Evolutionary conservation across 2,113 vertebrate genomes (phyloP).

Genomic region (Xiphophorus couchianus): DNA sequence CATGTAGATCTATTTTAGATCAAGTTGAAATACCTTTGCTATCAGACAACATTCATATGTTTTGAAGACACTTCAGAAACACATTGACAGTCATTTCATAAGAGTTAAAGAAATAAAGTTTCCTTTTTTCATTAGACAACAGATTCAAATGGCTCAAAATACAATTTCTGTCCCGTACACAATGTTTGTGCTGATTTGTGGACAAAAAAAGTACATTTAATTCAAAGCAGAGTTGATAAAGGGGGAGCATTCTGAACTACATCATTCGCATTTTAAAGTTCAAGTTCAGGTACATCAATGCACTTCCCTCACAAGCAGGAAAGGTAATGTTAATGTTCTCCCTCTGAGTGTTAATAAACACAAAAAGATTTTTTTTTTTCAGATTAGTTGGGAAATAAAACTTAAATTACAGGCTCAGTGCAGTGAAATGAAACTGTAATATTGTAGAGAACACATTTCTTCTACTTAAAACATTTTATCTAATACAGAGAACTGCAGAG

Average conservation of each 20-base stretch:
- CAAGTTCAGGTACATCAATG: slow-evolving; percentile 31
- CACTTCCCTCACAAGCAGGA: slow-evolving; percentile 38
- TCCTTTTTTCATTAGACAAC: not conserved
- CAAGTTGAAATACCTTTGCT: too few relatives aligned
- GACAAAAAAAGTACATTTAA: slow-evolving; percentile 12
- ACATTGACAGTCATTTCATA: too few relatives aligned
- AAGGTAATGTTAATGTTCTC: slow-evolving; percentile 41
- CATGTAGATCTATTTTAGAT: too few relatives aligned
- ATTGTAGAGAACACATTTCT: not conserved
- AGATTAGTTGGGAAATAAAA: slow-evolving; percentile 13
- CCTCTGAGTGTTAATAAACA: not conserved
- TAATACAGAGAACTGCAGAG: slow-evolving; percentile 21
- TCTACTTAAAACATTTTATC: not conserved
- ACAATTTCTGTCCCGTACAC: not conserved
- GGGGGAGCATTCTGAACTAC: slow-evolving; percentile 2
- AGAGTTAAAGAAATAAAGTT: too few relatives aligned
- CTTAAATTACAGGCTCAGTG: slow-evolving; percentile 3
- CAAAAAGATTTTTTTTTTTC: slow-evolving; percentile 21
- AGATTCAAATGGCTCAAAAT: not conserved
- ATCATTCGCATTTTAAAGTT: slow-evolving; percentile 61
- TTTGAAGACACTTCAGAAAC: too few relatives aligned
- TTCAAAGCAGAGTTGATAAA: slow-evolving; percentile 32
- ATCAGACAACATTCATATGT: too few relatives aligned
- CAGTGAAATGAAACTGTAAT: slow-evolving; percentile 9
- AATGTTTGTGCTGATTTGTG: not conserved